Evolutionary conservation across 2,113 vertebrate species (phyloP).

Genomic region (Otocyon megalotis): DNA sequence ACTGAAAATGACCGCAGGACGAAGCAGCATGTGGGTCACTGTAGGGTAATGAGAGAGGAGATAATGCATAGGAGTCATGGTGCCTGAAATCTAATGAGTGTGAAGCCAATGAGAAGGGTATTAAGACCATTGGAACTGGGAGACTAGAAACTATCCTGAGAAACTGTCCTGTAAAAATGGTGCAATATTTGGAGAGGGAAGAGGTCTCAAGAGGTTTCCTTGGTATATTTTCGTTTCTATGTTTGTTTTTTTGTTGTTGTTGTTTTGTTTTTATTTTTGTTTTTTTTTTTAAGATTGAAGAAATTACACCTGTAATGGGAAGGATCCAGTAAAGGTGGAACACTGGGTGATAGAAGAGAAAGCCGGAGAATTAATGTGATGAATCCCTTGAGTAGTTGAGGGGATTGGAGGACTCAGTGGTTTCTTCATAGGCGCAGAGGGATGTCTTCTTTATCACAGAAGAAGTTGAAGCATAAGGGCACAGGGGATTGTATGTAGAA

Average conservation of each 20-base stretch:
- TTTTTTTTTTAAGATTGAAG: neutral
- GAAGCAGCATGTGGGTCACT: neutral
- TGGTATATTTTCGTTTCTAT: neutral
- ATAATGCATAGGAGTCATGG: too few relatives aligned
- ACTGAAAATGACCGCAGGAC: neutral
- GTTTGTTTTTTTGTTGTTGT: neutral
- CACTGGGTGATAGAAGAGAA: neutral
- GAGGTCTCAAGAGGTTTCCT: neutral
- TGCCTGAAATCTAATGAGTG: neutral
- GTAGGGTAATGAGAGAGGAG: neutral
- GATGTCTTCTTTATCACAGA: neutral
- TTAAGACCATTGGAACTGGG: neutral
- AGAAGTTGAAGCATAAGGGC: neutral
- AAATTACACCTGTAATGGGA: neutral
- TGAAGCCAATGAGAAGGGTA: neutral
- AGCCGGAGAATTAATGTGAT: neutral
- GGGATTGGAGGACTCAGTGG: neutral
- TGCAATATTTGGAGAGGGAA: neutral
- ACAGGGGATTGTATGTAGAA: neutral
- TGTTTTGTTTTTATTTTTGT: neutral
- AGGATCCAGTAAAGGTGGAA: neutral
- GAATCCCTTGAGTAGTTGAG: neutral
- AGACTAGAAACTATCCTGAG: neutral
- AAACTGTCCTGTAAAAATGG: neutral
- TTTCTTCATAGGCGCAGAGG: neutral